Conservation (phyloP, 2,888 invertebrate genomes). For the Ormyrus thymus region DNA sequence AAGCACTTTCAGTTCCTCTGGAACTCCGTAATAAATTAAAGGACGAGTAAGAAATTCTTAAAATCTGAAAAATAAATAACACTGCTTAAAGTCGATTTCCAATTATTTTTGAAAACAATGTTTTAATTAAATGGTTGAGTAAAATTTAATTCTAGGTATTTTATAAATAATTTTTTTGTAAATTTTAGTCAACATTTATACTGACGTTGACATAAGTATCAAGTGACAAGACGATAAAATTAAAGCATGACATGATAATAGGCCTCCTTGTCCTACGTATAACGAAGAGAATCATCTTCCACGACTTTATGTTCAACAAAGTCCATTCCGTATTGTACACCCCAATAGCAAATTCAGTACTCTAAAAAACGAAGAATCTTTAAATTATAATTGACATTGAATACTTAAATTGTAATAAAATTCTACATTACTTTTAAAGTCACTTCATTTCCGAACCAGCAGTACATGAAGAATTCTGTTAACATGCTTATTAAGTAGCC, state of each 20-base stretch:
- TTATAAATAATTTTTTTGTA: background rate
- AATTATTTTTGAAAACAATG: too few species aligned
- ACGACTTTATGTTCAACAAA: constrained; percentile 5
- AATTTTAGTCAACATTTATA: background rate
- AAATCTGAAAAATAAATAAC: background rate
- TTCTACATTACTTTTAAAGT: constrained; percentile 45
- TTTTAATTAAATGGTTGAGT: too few species aligned
- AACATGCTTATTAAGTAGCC: constrained; percentile 43
- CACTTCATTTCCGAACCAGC: constrained; percentile 44
- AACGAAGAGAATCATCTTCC: constrained; percentile 1
- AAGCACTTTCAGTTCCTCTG: too few species aligned
- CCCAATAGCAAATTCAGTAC: background rate
- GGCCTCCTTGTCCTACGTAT: constrained; percentile 2
- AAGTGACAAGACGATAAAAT: constrained; percentile 12
- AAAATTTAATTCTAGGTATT: too few species aligned
- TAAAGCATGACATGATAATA: background rate
- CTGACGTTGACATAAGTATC: constrained; percentile 19
- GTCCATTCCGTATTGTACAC: background rate
- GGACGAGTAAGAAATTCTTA: constrained; percentile 6
- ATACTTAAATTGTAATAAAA: background rate
- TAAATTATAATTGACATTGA: background rate
- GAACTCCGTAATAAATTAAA: background rate
- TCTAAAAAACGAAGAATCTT: background rate
- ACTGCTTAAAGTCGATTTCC: too few species aligned
- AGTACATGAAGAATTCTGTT: constrained; percentile 37